Percentiles rank a stretch among this genome's conserved stretches.
phyloP scores from a whole-genome alignment of 2,113 vertebrate genomes.

The Leptocoma aspasia region DNA sequence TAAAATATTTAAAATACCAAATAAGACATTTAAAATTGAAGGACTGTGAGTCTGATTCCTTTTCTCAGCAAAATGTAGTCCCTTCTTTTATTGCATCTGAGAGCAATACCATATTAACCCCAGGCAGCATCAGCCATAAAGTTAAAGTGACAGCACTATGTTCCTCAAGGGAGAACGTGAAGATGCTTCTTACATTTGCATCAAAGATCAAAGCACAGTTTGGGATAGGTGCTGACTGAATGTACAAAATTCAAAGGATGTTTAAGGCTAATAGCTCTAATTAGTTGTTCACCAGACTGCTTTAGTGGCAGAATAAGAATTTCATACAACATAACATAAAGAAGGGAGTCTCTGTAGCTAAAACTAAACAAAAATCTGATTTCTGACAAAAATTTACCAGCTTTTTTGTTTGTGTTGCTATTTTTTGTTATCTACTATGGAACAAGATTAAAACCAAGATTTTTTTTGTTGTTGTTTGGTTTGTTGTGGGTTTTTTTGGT shows the following conservation, averaged over 20 bases:
- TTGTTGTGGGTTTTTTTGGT: background rate
- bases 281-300: background rate
- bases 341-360: background rate
- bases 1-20: background rate
- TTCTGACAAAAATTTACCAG: background rate
- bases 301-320: background rate
- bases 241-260: conserved; percentile 16
- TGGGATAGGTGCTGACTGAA: background rate
- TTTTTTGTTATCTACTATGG: background rate
- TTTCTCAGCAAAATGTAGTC: background rate
- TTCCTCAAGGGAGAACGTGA: background rate
- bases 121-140: conserved; percentile 7
- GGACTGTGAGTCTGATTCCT: background rate
- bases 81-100: background rate
- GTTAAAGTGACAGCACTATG: conserved; percentile 1
- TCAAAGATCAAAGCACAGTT: conserved; percentile 29
- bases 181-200: conserved; percentile 8
- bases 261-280: conserved; percentile 27
- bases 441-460: background rate
- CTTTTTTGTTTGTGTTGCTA: background rate
- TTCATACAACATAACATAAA: background rate
- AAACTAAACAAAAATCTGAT: background rate
- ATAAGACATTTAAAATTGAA: background rate
- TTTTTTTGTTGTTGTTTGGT: background rate
- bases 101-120: background rate